phyloP scores from a whole-genome alignment of 2,113 vertebrate species.

The Artemisiospiza belli region DNA sequence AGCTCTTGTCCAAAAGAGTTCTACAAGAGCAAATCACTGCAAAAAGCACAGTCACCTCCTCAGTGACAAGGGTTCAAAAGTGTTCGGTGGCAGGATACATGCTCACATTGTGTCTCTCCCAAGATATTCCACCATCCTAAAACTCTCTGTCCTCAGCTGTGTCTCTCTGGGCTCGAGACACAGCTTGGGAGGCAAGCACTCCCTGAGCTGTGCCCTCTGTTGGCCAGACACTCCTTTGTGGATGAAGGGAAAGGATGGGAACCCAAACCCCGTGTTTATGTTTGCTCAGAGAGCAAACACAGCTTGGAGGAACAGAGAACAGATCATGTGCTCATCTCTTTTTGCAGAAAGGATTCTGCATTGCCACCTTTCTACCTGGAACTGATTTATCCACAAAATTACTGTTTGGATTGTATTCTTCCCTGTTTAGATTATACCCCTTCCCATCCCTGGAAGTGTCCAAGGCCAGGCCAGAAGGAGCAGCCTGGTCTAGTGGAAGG shows the following conservation, averaged over 20 bases:
- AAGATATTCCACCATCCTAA: neutral
- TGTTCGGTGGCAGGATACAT: neutral
- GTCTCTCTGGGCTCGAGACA: neutral
- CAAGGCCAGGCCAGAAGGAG: neutral
- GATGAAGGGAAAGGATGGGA: neutral
- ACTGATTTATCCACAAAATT: neutral
- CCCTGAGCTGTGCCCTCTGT: neutral
- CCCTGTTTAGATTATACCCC: neutral
- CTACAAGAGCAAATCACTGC: neutral
- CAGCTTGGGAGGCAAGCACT: neutral
- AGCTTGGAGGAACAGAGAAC: neutral
- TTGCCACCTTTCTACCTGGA: neutral
- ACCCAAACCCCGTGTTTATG: fast-evolving
- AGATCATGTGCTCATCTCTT: neutral
- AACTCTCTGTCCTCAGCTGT: neutral
- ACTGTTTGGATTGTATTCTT: neutral
- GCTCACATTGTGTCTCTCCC: neutral
- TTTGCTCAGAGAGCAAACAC: neutral
- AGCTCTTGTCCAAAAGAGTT: neutral
- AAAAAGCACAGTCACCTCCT: neutral
- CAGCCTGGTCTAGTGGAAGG: neutral
- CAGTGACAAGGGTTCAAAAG: neutral
- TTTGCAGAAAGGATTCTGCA: neutral
- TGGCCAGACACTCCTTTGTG: neutral
- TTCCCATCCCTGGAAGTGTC: neutral